A percentile compares a stretch with the other conserved stretches of the same genome.
Conservation (phyloP, 2,797 vertebrate genomes). For the Pristis pectinata region DNA sequence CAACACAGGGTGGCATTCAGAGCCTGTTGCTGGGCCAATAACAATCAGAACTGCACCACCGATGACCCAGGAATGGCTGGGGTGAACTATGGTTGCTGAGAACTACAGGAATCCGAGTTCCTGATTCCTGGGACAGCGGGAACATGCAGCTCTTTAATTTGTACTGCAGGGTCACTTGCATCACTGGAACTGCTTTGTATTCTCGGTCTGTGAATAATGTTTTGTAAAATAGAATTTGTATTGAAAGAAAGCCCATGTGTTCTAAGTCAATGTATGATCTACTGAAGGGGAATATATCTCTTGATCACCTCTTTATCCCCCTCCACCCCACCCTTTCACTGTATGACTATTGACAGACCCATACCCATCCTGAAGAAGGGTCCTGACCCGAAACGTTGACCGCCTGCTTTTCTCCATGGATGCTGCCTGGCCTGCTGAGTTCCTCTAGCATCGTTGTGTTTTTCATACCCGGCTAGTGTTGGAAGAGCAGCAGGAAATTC, state of each 20-base stretch:
- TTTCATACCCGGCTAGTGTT: background rate
- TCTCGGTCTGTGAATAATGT: background rate
- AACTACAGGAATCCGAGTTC: too few relatives aligned
- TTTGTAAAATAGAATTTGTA: constrained; percentile 21
- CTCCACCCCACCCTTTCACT: too few relatives aligned
- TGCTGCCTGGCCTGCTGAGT: too few relatives aligned
- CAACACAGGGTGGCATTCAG: too few relatives aligned
- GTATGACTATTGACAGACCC: background rate
- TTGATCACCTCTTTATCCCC: background rate
- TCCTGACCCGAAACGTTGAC: too few relatives aligned
- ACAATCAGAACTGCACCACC: too few relatives aligned
- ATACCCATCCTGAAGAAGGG: background rate
- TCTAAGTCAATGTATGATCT: background rate
- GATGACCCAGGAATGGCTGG: too few relatives aligned
- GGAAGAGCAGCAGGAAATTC: too few relatives aligned
- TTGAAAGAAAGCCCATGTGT: background rate
- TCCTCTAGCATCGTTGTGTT: too few relatives aligned
- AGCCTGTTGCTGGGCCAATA: too few relatives aligned
- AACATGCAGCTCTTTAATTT: background rate
- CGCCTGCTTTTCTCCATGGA: too few relatives aligned
- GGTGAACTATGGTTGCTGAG: too few relatives aligned
- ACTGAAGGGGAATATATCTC: background rate
- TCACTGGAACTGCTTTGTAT: background rate
- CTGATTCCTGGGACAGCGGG: background rate
- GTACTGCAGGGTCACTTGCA: background rate